A percentile compares a stretch with the other conserved stretches of the same genome.
phyloP scores from a whole-genome alignment of 2,113 vertebrate genomes.

The Sylvia atricapilla region DNA sequence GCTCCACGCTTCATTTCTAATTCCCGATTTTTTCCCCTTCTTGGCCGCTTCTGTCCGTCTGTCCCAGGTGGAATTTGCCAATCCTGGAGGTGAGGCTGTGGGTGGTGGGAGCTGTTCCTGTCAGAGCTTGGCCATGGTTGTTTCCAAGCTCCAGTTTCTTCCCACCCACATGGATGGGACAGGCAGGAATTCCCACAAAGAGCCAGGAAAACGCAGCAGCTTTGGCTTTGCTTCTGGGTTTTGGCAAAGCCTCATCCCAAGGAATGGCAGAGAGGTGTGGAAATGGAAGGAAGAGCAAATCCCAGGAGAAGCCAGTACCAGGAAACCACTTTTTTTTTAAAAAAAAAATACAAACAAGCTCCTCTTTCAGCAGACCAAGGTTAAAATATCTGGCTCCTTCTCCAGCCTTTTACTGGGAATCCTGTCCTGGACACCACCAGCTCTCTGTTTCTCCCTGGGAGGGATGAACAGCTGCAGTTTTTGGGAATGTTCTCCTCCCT shows the following conservation, averaged over 20 bases:
- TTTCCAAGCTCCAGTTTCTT: slow-evolving; percentile 51
- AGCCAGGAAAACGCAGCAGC: slow-evolving; percentile 36
- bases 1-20: neutral
- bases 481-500: slow-evolving; percentile 16
- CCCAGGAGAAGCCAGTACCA: neutral
- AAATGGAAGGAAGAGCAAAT: neutral
- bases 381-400: neutral
- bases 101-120: slow-evolving; percentile 55
- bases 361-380: neutral
- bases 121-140: slow-evolving; percentile 30
- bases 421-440: neutral
- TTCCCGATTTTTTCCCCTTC: neutral
- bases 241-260: neutral
- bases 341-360: neutral
- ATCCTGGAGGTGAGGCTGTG: neutral
- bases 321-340: neutral
- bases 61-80: neutral
- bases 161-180: neutral
- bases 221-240: neutral
- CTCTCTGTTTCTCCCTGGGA: neutral
- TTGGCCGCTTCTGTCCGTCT: accelerated
- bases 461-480: neutral
- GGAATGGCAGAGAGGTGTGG: neutral
- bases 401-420: neutral
- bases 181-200: slow-evolving; percentile 61